These are phyloP conservation scores for Ciona savignyi DNA, from an alignment of 23 tunicate genomes.

Conservation along the genomic window DNA sequence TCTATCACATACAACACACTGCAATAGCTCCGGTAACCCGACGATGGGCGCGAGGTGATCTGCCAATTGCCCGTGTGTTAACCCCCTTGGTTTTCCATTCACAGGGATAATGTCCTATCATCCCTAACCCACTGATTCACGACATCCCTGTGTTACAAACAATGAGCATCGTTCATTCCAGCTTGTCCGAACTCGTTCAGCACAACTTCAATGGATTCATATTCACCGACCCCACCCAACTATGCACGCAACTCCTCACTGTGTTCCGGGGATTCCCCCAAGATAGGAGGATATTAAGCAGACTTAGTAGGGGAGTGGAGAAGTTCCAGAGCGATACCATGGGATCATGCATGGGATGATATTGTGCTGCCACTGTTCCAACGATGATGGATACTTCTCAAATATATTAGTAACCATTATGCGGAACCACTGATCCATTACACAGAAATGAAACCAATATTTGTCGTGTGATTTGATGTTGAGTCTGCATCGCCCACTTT, in stretches of 20 bases:
- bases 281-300: constrained; percentile 9
- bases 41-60: too few relatives aligned
- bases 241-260: constrained; percentile 25
- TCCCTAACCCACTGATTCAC: too few relatives aligned
- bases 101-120: background rate
- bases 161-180: background rate
- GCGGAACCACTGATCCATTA: too few relatives aligned
- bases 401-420: too few relatives aligned
- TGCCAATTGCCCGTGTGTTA: too few relatives aligned
- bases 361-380: constrained; percentile 57
- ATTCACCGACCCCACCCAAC: constrained; percentile 28
- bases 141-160: too few relatives aligned
- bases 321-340: constrained; percentile 49
- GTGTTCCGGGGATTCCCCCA: constrained; percentile 35
- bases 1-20: too few relatives aligned
- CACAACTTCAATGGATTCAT: constrained; percentile 63
- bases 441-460: too few relatives aligned
- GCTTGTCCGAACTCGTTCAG: constrained; percentile 52
- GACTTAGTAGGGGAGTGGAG: background rate
- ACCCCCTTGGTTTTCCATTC: too few relatives aligned
- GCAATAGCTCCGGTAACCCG: too few relatives aligned
- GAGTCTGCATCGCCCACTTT: too few relatives aligned
- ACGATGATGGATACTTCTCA: background rate
- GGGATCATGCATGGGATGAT: constrained; percentile 75
- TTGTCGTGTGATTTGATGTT: too few relatives aligned